Base-by-base conservation (phyloP, 2,888 invertebrate species). In the Caenorhabditis angaria region DNA sequence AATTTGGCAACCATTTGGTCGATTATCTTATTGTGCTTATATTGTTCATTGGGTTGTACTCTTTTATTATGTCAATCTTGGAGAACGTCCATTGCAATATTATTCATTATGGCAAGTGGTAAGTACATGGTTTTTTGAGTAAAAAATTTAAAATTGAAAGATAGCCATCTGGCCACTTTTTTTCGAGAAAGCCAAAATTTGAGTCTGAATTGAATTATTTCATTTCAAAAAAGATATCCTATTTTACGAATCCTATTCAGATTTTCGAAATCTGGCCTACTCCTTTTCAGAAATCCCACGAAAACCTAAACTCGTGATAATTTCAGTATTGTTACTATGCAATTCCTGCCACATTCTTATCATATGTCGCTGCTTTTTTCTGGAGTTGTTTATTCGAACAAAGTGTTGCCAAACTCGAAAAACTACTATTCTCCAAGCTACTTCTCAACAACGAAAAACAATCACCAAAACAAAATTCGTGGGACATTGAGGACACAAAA, bases 11-110 rank as follows among this genome's bases (percentile, higher is more conserved):
- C 95, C 96, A 0, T 90, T 97, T 60, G 94, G 94, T 84, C 91
- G 95, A 62, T 91, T 96, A 72, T 94, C 95, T 2, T 96, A 94
- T 89, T 94, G 94, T 88, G 93, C 95, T 48, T 97, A 95, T 90
- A 91, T 97, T 41, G 70, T 80, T 12, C 83, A 83, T 61, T 72
- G 62, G 67, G 58, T 78, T 58, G 59, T 75, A 14, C 28, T 78
- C 35, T 76, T 61, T 29, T 63, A 65, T 28, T 73, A 51, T 22
- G 25, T 69, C 47, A 70, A 73, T 50, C 24, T 76, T 5, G 67
- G 59, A 25, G 74, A 65, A 22, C 60, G 55, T n/a, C 61, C 65
- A 0, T 22, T 70, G 0, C 71, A 76, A 48, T 76, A 59, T 32
- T 58, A 55, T 14, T 63, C 61, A 14, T 35, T 61, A 41, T 77